A percentile compares a stretch with the other conserved stretches of the same genome.
Evolutionary conservation across 1,140 invertebrate species (phyloP).

Genomic region (Apis mellifera): Amel_HAv3.1 CM009940.2:1035501-1036000

Average conservation of each 20-base stretch:
- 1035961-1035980: neutral
- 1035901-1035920: neutral
- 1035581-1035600: too few species aligned
- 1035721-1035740: neutral
- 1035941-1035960: neutral
- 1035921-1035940: conserved; percentile 25
- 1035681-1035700: too few species aligned
- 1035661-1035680: too few species aligned
- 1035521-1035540: too few species aligned
- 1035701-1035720: neutral
- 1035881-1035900: conserved; percentile 15
- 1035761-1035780: conserved; percentile 10
- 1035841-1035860: neutral
- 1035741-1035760: neutral
- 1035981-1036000: neutral
- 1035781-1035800: conserved; percentile 15
- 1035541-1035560: too few species aligned
- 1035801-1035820: conserved; percentile 13
- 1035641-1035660: neutral
- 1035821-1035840: neutral
- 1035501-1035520: too few species aligned
- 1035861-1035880: neutral
- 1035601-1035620: neutral
- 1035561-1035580: too few species aligned
- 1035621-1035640: neutral